phyloP scores from a whole-genome alignment of 2,113 vertebrate species.

The Prinia subflava region DNA sequence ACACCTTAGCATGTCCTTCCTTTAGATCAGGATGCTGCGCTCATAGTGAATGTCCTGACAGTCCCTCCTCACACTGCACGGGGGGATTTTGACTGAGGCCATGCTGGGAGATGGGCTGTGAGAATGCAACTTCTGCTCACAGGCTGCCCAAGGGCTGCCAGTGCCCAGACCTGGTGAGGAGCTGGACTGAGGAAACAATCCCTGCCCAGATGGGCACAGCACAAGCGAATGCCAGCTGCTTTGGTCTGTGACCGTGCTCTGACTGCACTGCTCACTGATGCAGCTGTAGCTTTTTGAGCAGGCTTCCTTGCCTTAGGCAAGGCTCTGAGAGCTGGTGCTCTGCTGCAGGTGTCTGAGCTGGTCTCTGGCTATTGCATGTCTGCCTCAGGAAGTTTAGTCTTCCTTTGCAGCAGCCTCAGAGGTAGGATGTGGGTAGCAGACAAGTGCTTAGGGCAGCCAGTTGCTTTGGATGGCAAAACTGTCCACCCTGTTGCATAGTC shows the following conservation, averaged over 20 bases:
- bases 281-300: not conserved
- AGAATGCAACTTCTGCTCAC: not conserved
- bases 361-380: not conserved
- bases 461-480: not conserved
- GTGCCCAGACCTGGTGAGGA: not conserved
- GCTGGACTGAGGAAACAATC: not conserved
- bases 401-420: not conserved
- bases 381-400: not conserved
- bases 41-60: not conserved
- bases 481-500: not conserved
- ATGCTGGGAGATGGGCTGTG: accelerated
- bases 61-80: not conserved
- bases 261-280: not conserved
- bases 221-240: not conserved
- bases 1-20: not conserved
- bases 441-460: not conserved
- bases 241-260: not conserved
- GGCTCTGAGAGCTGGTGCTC: not conserved
- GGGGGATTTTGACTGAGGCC: not conserved
- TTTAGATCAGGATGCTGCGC: not conserved
- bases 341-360: not conserved
- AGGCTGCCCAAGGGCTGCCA: not conserved
- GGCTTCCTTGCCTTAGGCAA: not conserved
- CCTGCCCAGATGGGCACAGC: not conserved
- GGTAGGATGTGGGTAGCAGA: not conserved